phyloP scores from a whole-genome alignment of 2,113 vertebrate genomes.

The Spea multiplicata region DNA sequence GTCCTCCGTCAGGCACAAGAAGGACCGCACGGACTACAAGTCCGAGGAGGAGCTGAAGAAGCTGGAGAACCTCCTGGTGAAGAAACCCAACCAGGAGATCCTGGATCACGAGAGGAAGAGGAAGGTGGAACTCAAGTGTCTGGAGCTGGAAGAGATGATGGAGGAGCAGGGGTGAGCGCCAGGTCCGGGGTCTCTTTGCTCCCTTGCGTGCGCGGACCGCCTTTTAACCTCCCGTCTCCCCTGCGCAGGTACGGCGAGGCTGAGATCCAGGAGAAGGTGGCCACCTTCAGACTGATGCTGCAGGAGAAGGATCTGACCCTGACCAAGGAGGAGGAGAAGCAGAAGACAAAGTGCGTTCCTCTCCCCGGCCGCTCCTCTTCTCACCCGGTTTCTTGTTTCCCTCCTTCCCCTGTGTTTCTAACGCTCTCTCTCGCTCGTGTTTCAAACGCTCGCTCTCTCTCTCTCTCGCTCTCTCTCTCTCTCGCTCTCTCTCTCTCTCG shows the following conservation, averaged over 20 bases:
- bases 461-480: no score
- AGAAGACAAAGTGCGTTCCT: slow-evolving; percentile 51
- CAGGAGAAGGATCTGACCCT: slow-evolving; percentile 81
- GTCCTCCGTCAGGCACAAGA: slow-evolving; percentile 80
- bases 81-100: slow-evolving; percentile 88
- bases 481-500: no score
- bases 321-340: slow-evolving; percentile 62
- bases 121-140: slow-evolving; percentile 89
- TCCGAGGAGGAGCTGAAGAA: slow-evolving; percentile 85
- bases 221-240: neutral
- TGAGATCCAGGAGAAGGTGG: slow-evolving; percentile 90
- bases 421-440: no score
- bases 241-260: slow-evolving; percentile 78
- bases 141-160: slow-evolving; percentile 93
- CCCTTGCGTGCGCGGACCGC: neutral
- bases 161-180: slow-evolving; percentile 85
- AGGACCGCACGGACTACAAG: slow-evolving; percentile 71
- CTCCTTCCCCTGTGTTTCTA: neutral
- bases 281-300: slow-evolving; percentile 87
- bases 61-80: slow-evolving; percentile 83
- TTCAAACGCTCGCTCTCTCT: no score
- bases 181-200: slow-evolving; percentile 24
- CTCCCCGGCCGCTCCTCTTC: neutral
- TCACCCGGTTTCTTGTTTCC: neutral
- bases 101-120: slow-evolving; percentile 91